Evolutionary conservation across 2,797 vertebrate species (phyloP).

Genomic region (Phrynocephalus forsythii): DNA sequence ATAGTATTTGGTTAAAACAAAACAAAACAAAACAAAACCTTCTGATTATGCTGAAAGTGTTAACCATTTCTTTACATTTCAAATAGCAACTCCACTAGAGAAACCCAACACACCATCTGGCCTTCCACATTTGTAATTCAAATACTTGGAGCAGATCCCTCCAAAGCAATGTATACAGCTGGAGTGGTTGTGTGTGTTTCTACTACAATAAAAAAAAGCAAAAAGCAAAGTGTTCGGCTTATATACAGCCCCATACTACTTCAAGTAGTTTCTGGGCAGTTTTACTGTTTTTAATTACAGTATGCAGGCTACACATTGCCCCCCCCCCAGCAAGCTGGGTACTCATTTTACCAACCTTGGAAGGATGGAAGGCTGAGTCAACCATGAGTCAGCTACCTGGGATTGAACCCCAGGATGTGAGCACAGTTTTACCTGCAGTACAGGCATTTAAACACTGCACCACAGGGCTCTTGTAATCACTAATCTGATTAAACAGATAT

Average conservation of each 20-base stretch:
- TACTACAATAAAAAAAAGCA: background rate
- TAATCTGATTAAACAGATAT: background rate
- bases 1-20: conserved; percentile 22
- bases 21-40: background rate
- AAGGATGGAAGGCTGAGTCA: too few relatives aligned
- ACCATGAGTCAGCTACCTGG: too few relatives aligned
- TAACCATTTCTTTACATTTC: background rate
- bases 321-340: too few relatives aligned
- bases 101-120: conserved; percentile 11
- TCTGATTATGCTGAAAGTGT: background rate
- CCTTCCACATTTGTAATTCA: conserved; percentile 12
- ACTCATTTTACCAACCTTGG: too few relatives aligned
- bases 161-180: background rate
- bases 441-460: too few relatives aligned
- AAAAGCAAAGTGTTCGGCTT: too few relatives aligned
- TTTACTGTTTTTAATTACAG: too few relatives aligned
- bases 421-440: too few relatives aligned
- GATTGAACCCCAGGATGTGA: too few relatives aligned
- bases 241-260: too few relatives aligned
- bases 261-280: too few relatives aligned
- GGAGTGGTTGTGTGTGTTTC: conserved; percentile 11
- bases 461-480: background rate
- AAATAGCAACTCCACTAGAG: conserved; percentile 37
- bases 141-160: background rate
- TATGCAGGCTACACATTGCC: too few relatives aligned